phyloP scores from a whole-genome alignment of 2,113 vertebrate species.

The Lophura nycthemera region DNA sequence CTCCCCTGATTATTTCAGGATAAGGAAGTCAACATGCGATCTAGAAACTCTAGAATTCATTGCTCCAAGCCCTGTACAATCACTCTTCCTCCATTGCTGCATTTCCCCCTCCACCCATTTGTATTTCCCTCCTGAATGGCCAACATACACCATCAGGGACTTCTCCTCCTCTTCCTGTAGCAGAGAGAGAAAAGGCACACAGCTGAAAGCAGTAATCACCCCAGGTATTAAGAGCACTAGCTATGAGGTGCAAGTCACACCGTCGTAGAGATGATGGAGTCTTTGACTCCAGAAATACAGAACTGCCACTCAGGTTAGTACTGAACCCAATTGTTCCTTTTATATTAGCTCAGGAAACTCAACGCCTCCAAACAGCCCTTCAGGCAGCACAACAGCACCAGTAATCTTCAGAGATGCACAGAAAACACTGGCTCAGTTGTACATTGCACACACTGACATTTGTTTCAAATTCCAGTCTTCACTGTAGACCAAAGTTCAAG shows the following conservation, averaged over 20 bases:
- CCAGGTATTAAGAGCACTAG: neutral
- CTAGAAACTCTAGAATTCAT: accelerated
- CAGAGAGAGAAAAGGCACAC: neutral
- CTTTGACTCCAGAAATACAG: neutral
- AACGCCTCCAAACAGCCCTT: neutral
- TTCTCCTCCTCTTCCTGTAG: neutral
- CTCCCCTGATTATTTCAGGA: accelerated
- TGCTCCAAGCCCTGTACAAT: neutral
- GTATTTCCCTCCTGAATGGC: neutral
- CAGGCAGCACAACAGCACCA: neutral
- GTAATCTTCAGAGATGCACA: neutral
- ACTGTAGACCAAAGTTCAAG: neutral
- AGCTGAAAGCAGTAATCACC: neutral
- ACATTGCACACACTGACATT: neutral
- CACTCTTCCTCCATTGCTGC: neutral
- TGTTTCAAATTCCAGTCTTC: neutral
- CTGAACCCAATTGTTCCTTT: neutral
- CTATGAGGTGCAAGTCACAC: neutral
- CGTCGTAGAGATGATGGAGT: neutral
- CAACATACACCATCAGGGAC: neutral
- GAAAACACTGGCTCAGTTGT: neutral
- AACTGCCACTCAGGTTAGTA: neutral
- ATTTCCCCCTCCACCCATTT: neutral
- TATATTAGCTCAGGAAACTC: neutral
- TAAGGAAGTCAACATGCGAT: neutral